Conservation (phyloP, 2,888 invertebrate genomes). For the Athalia circularis region DNA sequence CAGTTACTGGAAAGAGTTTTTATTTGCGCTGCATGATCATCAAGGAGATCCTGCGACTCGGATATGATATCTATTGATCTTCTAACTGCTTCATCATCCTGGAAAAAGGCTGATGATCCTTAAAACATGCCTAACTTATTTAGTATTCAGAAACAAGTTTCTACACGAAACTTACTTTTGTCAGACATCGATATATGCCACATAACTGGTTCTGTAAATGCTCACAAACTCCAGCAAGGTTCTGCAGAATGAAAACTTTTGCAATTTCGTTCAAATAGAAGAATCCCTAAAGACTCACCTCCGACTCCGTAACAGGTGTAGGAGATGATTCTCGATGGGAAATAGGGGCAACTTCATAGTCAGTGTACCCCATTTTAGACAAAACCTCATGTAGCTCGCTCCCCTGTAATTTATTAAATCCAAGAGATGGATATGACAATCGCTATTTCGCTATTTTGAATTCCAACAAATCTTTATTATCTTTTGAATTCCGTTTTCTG, state of each 20-base stretch:
- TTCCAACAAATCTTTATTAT: no score
- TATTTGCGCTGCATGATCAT: constrained; percentile 65
- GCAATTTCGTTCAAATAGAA: not conserved
- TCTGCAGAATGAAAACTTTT: not conserved
- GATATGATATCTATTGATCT: constrained; percentile 62
- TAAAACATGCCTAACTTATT: not conserved
- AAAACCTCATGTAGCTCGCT: constrained; percentile 65
- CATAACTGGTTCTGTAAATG: not conserved
- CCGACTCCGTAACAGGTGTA: not conserved
- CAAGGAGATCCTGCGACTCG: constrained; percentile 62
- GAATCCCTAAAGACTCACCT: not conserved
- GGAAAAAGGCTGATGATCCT: not conserved
- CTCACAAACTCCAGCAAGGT: not conserved
- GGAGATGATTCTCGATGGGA: not conserved
- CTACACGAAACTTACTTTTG: not conserved
- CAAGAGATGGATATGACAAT: constrained; percentile 15
- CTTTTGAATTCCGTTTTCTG: no score
- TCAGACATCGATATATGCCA: constrained; percentile 24
- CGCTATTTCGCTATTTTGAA: no score
- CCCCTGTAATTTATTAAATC: constrained; percentile 57
- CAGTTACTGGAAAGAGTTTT: constrained; percentile 54
- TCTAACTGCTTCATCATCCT: constrained; percentile 55
- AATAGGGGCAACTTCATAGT: constrained; percentile 62
- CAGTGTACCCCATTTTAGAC: constrained; percentile 63
- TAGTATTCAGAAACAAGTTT: constrained; percentile 20